phyloP scores from a whole-genome alignment of 1,140 invertebrate genomes.

The Drosophila kepulauana region DNA sequence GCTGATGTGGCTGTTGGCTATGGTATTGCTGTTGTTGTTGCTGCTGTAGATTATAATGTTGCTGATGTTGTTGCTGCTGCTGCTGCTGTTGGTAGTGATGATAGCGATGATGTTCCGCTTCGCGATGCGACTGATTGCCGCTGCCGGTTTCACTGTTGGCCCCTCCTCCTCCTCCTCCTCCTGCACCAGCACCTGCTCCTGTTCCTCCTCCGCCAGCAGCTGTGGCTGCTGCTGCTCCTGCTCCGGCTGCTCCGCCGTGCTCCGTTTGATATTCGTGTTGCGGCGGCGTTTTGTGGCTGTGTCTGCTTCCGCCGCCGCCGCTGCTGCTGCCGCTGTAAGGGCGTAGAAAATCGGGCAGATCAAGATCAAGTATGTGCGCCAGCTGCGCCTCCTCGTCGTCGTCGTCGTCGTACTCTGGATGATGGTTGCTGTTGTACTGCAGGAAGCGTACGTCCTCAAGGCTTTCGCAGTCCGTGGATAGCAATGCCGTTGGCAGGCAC shows the following conservation, averaged over 20 bases:
- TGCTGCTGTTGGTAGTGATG: slow-evolving; percentile 52
- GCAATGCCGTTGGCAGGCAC: slow-evolving; percentile 60
- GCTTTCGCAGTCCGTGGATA: slow-evolving; percentile 75
- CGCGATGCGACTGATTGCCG: slow-evolving; percentile 55
- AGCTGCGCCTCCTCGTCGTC: slow-evolving; percentile 72
- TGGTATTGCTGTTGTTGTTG: slow-evolving; percentile 46
- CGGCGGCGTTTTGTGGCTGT: slow-evolving; percentile 84
- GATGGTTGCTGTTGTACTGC: slow-evolving; percentile 59
- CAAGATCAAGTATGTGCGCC: slow-evolving; percentile 70
- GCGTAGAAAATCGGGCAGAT: slow-evolving; percentile 71
- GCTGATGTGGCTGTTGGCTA: slow-evolving; percentile 33
- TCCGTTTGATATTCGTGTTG: slow-evolving; percentile 79
- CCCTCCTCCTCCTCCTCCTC: slow-evolving; percentile 64
- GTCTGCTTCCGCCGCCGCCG: slow-evolving; percentile 71
- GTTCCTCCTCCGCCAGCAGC: slow-evolving; percentile 13
- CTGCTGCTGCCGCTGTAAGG: slow-evolving; percentile 66
- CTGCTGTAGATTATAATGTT: slow-evolving; percentile 54
- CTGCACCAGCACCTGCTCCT: slow-evolving; percentile 1
- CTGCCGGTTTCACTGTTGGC: slow-evolving; percentile 64
- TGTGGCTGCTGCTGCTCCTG: slow-evolving; percentile 62
- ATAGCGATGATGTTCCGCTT: slow-evolving; percentile 62
- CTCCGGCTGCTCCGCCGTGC: slow-evolving; percentile 68
- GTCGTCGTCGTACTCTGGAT: slow-evolving; percentile 53
- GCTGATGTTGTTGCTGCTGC: slow-evolving; percentile 58
- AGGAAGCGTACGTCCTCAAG: slow-evolving; percentile 72